Evolutionary conservation across 2,797 vertebrate species (phyloP), one percentile per base, ranked within the genome.

Genomic region (Esox masquinongy): DNA sequence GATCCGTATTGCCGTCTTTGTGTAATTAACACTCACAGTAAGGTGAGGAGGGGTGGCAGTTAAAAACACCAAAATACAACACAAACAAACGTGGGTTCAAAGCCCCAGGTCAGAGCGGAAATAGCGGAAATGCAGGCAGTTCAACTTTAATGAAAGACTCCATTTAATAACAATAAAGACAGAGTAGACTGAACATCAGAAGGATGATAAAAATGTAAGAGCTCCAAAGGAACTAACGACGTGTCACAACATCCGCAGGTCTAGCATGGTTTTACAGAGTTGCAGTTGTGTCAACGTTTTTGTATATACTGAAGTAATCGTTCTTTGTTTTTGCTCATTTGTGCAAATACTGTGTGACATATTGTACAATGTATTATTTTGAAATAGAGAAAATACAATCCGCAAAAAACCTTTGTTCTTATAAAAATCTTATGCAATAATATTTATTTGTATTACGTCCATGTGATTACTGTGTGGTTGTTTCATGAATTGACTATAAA

Each of bases 21-120:
- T 87, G 80, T 88, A 84, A 87, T 88, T 88, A 88, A 75, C 74
- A 77, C 85, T 86, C 80, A 85, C 82, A 86, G 85, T 61, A 78
- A 86, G 82, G 84, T 87, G 83, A 86, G 81, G 83, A 77, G 31
- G 82, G 72, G 74, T 81, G 81, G 82, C 82, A 82, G 85, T 87
- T 81, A 87, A 87, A 67, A 83, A 76, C 69, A 80, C 83, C 75
- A 79, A 88, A 84, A 87, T 88, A 84, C 82, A 84, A 79, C 70
- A 76, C 81, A 87, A 85, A 84, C 78, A 80, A 87, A 85, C 74
- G 82, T 47, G 63, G 79, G 68, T 78, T 88, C 80, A 85, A 85
- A 86, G 80, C 70, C 74, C 61, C 74, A 43, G 59, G 71, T 75
- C 74, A 71, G 64, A 70, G 56, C 64, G 72, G 51, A 26, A 17